These are phyloP conservation scores for Heterochromis multidens DNA, from an alignment of 2,113 vertebrate species.

Conservation along the genomic window DNA sequence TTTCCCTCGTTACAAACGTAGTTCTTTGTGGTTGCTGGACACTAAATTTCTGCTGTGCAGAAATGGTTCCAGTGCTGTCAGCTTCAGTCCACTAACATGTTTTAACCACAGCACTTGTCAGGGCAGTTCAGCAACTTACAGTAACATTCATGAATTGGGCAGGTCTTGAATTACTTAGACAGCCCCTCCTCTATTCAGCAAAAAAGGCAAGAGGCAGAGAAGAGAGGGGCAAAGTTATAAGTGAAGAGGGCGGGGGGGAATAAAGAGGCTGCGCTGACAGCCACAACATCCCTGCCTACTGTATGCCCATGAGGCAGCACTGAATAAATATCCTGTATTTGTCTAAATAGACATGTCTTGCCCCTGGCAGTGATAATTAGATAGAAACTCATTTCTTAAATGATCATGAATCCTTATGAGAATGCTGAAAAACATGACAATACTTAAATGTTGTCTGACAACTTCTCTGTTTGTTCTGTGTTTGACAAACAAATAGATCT, in stretches of 20 bases:
- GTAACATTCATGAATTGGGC: slow-evolving; percentile 78
- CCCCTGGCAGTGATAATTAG: neutral
- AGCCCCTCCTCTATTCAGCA: slow-evolving; percentile 77
- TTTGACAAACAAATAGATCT: neutral
- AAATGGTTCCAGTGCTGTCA: slow-evolving; percentile 39
- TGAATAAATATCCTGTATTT: slow-evolving; percentile 66
- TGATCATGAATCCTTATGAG: neutral
- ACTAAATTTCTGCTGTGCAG: neutral
- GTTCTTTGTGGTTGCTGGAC: slow-evolving; percentile 3
- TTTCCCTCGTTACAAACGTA: neutral
- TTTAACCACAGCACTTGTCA: slow-evolving; percentile 71
- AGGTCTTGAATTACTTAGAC: slow-evolving; percentile 88
- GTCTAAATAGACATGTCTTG: slow-evolving; percentile 21
- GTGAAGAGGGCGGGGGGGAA: slow-evolving; percentile 30
- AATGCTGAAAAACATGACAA: neutral
- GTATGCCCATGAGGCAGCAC: slow-evolving; percentile 49
- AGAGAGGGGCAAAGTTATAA: slow-evolving; percentile 45
- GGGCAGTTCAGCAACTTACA: slow-evolving; percentile 82
- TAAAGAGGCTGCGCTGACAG: slow-evolving; percentile 41
- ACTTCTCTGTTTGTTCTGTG: neutral
- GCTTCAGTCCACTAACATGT: slow-evolving; percentile 64
- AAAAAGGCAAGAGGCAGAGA: slow-evolving; percentile 50
- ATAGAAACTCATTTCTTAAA: neutral
- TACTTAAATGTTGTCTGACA: neutral
- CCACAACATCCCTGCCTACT: slow-evolving; percentile 57